These are phyloP conservation scores for Platynereis dumerilii DNA, from an alignment of 2,888 invertebrate species.

Conservation along the genomic window DNA sequence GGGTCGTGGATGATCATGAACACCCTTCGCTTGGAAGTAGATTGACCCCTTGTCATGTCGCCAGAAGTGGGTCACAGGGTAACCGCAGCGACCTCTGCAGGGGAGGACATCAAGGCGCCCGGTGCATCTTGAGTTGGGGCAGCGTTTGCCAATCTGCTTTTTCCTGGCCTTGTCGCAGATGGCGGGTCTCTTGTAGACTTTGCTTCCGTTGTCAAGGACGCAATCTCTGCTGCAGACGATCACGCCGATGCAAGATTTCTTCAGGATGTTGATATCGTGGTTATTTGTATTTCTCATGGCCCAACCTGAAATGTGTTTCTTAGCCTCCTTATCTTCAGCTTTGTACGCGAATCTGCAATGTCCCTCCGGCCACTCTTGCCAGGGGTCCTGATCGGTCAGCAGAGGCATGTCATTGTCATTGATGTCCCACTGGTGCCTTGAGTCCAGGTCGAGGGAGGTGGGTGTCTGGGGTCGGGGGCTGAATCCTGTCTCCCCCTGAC, in stretches of 20 bases:
- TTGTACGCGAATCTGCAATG: conserved; percentile 89
- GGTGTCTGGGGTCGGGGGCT: no score
- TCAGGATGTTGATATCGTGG: conserved; percentile 83
- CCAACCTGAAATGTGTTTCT: conserved; percentile 93
- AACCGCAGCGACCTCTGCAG: conserved; percentile 94
- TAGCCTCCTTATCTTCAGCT: conserved; percentile 86
- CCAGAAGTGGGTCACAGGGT: conserved; percentile 99
- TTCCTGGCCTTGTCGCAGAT: conserved; percentile 88
- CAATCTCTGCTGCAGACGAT: conserved; percentile 87
- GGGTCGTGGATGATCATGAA: conserved; percentile 92
- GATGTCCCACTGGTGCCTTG: conserved; percentile 31
- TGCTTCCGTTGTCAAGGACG: conserved; percentile 76
- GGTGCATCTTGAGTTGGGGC: conserved; percentile 85
- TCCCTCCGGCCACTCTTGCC: conserved; percentile 94
- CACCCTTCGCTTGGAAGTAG: conserved; percentile 88
- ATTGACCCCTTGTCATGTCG: conserved; percentile 91
- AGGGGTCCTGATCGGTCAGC: conserved; percentile 78
- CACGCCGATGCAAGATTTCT: conserved; percentile 82
- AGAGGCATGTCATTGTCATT: conserved; percentile 31
- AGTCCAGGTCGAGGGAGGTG: conserved; percentile 9
- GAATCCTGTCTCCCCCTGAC: no score
- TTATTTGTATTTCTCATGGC: conserved; percentile 99
- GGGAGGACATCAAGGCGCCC: conserved; percentile 83
- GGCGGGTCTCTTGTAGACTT: conserved; percentile 83
- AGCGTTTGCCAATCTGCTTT: conserved; percentile 73